Conservation (phyloP, 2,888 invertebrate genomes). For the Nomada hirtipes region DNA sequence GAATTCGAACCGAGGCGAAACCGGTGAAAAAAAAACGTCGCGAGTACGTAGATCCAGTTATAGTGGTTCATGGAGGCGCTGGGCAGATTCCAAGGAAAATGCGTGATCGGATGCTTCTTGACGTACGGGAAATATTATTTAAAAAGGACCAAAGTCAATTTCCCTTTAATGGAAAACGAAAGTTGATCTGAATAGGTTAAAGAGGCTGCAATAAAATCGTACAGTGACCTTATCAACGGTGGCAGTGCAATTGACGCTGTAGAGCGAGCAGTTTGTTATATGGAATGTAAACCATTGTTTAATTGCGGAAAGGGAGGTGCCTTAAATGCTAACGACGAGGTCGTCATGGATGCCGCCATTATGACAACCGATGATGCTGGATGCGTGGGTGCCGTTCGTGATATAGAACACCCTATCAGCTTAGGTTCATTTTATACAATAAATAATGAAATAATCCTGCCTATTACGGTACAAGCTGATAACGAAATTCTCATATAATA, state of each 20-base stretch:
- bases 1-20: slow-evolving; percentile 33
- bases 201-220: slow-evolving; percentile 68
- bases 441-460: not conserved
- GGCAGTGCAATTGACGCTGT: slow-evolving; percentile 65
- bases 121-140: slow-evolving; percentile 45
- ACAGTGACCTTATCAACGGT: slow-evolving; percentile 67
- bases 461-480: no score
- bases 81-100: slow-evolving; percentile 52
- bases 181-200: slow-evolving; percentile 60
- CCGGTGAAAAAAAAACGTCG: slow-evolving; percentile 28
- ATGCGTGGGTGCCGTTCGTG: slow-evolving; percentile 69
- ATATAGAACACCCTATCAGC: slow-evolving; percentile 72
- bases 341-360: slow-evolving; percentile 71
- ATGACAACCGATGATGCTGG: slow-evolving; percentile 68
- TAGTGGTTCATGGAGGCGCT: slow-evolving; percentile 73
- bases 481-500: no score
- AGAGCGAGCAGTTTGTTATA: slow-evolving; percentile 67
- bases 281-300: slow-evolving; percentile 67
- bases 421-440: slow-evolving; percentile 55
- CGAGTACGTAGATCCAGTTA: slow-evolving; percentile 64
- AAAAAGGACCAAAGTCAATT: not conserved
- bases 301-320: slow-evolving; percentile 64
- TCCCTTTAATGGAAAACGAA: not conserved
- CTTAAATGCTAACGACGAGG: slow-evolving; percentile 51
- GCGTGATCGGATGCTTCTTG: slow-evolving; percentile 48